These are phyloP conservation scores for Rana temporaria DNA, from an alignment of 2,113 vertebrate species.

Conservation along the genomic window DNA sequence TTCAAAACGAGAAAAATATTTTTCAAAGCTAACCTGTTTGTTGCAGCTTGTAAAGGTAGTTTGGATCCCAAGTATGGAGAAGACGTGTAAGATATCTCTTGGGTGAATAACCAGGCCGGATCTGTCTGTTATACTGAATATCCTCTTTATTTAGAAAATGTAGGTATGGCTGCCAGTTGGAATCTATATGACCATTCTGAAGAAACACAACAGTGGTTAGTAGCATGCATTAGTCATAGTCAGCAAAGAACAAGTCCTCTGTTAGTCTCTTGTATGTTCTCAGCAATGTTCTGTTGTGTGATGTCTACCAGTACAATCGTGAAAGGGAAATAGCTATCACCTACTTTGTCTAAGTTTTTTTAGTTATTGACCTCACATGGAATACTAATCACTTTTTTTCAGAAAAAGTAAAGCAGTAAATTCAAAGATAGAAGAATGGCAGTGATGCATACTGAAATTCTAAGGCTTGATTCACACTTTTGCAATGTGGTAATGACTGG, in stretches of 20 bases:
- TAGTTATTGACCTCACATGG: too few species aligned
- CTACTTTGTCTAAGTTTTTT: too few species aligned
- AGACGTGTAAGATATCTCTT: conserved; percentile 66
- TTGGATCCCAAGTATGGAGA: conserved; percentile 57
- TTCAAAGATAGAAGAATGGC: too few species aligned
- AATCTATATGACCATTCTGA: conserved; percentile 54
- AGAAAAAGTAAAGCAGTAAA: too few species aligned
- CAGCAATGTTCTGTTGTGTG: background rate
- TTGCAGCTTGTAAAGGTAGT: conserved; percentile 55
- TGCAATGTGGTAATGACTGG: too few species aligned
- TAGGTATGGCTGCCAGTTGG: conserved; percentile 56
- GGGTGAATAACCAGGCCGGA: conserved; percentile 66
- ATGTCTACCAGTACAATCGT: background rate
- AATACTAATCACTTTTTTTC: too few species aligned
- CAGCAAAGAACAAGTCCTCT: background rate
- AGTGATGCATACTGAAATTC: too few species aligned
- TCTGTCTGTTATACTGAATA: conserved; percentile 56
- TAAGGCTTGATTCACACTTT: too few species aligned
- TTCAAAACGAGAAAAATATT: background rate
- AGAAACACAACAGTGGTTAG: conserved; percentile 45
- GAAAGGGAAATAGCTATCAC: too few species aligned
- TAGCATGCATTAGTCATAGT: background rate
- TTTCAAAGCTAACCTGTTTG: conserved; percentile 60
- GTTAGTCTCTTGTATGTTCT: background rate
- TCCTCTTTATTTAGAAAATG: conserved; percentile 61